These are phyloP conservation scores for Upupa epops DNA, from an alignment of 2,113 vertebrate species.

Conservation along the genomic window DNA sequence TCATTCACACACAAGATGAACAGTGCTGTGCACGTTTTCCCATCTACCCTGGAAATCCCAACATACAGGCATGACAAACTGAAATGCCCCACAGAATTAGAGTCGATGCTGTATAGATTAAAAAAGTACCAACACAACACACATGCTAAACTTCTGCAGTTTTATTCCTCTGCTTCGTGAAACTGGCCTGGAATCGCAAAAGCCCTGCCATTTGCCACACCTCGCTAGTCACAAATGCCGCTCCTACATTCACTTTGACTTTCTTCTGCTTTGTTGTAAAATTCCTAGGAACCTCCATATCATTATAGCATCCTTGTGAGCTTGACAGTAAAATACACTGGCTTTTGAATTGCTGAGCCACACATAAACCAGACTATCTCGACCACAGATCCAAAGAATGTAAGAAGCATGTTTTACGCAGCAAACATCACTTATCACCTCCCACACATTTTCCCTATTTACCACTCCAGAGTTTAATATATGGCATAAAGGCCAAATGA, in stretches of 20 bases:
- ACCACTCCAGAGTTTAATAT: conserved; percentile 33
- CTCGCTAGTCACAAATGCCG: background rate
- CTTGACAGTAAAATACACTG: conserved; percentile 1
- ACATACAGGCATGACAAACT: background rate
- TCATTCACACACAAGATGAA: conserved; percentile 25
- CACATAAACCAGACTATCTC: background rate
- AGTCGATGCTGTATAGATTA: background rate
- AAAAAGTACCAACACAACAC: background rate
- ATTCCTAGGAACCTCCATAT: background rate
- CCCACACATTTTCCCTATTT: conserved; percentile 18
- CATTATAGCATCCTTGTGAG: background rate
- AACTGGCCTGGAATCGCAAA: background rate
- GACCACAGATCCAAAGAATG: background rate
- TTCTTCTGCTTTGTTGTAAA: background rate
- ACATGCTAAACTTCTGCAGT: background rate
- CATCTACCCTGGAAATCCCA: conserved; percentile 19
- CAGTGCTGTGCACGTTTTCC: background rate
- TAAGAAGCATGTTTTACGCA: conserved; percentile 24
- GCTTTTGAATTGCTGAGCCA: background rate
- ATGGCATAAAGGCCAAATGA: conserved; percentile 18
- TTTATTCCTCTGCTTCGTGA: background rate
- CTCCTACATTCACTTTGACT: background rate
- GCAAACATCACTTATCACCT: conserved; percentile 31
- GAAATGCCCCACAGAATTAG: background rate
- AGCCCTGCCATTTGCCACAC: background rate